These are phyloP conservation scores for Palythoa heliodiscus DNA, from an alignment of 92 coral and sea anemone species.

Conservation along the genomic window DNA sequence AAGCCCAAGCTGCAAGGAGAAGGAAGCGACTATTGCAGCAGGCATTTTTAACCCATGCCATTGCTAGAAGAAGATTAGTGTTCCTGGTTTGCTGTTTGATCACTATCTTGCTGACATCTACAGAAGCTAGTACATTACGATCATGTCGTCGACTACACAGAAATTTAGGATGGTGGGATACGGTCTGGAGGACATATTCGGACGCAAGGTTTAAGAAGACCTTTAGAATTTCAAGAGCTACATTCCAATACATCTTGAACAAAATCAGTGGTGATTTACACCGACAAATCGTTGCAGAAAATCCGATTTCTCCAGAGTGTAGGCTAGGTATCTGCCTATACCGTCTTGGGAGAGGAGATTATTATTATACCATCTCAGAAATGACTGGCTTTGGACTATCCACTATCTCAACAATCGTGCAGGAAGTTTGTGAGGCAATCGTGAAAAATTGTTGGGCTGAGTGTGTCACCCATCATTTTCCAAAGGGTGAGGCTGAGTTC, in stretches of 20 bases:
- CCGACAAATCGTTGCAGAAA: constrained; percentile 40
- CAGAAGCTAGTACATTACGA: neutral
- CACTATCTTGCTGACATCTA: constrained; percentile 1
- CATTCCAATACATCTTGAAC: constrained; percentile 31
- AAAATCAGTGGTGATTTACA: constrained; percentile 22
- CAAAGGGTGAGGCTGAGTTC: constrained; percentile 37
- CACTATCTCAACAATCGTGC: constrained; percentile 28
- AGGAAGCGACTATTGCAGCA: constrained; percentile 10
- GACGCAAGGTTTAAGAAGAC: constrained; percentile 33
- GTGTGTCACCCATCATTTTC: constrained; percentile 33
- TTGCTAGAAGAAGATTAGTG: constrained; percentile 12
- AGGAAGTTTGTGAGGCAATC: constrained; percentile 41
- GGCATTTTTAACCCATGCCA: neutral
- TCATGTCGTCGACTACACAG: constrained; percentile 21
- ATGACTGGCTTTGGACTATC: constrained; percentile 49
- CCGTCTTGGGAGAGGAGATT: constrained; percentile 43
- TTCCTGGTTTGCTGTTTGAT: constrained; percentile 11
- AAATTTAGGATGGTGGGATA: constrained; percentile 44
- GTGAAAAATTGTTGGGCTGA: constrained; percentile 34
- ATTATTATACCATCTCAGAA: constrained; percentile 35
- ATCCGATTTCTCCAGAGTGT: constrained; percentile 41
- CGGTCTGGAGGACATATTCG: constrained; percentile 30
- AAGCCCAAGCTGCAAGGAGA: constrained; percentile 17
- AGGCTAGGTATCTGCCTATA: constrained; percentile 44
- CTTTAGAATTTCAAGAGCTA: constrained; percentile 39